Percentiles rank a stretch among this genome's conserved stretches.
phyloP scores from a whole-genome alignment of 2,888 invertebrate species.

The Ypsolopha sequella region DNA sequence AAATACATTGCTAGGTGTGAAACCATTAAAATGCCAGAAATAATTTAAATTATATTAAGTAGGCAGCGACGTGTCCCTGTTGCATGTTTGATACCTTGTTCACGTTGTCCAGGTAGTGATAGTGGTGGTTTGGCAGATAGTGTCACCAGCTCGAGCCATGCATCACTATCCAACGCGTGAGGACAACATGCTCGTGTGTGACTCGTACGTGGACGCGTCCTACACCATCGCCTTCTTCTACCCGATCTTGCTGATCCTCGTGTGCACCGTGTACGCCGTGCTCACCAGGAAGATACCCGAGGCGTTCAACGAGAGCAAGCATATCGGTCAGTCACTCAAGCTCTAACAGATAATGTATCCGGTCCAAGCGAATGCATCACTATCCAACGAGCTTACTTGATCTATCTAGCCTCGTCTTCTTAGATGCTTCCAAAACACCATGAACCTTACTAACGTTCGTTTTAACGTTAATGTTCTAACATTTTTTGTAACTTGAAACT shows the following conservation, averaged over 20 bases:
- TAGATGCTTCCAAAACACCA: background rate
- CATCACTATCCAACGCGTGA: slow-evolving; percentile 89
- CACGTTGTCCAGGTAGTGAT: slow-evolving; percentile 74
- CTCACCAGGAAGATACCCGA: slow-evolving; percentile 96
- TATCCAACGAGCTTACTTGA: background rate
- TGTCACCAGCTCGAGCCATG: slow-evolving; percentile 92
- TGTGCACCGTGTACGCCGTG: slow-evolving; percentile 95
- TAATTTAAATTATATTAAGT: no score
- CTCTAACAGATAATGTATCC: slow-evolving; percentile 46
- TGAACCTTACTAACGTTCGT: no score
- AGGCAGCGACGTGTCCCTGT: no score
- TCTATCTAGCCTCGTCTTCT: background rate
- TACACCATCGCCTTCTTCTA: slow-evolving; percentile 94
- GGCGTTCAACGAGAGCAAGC: slow-evolving; percentile 97
- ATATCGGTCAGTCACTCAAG: slow-evolving; percentile 79
- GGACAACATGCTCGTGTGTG: slow-evolving; percentile 91
- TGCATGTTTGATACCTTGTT: no score
- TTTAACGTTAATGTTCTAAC: no score
- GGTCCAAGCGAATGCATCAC: no score
- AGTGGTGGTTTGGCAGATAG: slow-evolving; percentile 89
- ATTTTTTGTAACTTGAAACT: no score
- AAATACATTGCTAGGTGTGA: no score
- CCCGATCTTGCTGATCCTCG: slow-evolving; percentile 88
- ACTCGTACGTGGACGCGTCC: slow-evolving; percentile 90
- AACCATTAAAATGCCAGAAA: no score